These are phyloP conservation scores for Illadopsis cleaveri DNA, from an alignment of 2,113 vertebrate genomes.

Conservation along the genomic window DNA sequence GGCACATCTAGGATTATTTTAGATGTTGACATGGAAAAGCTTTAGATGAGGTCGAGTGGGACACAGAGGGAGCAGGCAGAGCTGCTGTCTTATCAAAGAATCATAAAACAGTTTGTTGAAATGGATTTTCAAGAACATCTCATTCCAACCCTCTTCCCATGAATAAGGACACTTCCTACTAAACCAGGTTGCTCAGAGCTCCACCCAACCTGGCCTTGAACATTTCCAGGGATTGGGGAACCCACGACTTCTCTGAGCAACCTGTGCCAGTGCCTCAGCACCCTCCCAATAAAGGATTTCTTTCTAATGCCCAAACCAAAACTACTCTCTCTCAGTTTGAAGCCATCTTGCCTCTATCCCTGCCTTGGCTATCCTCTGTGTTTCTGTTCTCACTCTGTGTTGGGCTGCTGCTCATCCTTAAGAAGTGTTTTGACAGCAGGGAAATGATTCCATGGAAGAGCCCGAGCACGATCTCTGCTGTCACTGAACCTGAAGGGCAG, in stretches of 20 bases:
- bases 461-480: neutral
- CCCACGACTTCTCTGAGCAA: neutral
- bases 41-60: neutral
- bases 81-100: fast-evolving
- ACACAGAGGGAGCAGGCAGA: neutral
- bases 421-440: neutral
- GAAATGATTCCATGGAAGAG: neutral
- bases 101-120: neutral
- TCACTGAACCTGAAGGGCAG: neutral
- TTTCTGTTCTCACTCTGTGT: neutral
- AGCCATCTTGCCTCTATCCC: neutral
- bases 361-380: fast-evolving
- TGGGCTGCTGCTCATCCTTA: neutral
- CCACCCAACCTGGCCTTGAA: neutral
- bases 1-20: neutral
- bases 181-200: neutral
- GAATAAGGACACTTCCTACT: neutral
- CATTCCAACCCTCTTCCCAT: neutral
- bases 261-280: neutral
- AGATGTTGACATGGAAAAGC: neutral
- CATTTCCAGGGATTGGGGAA: neutral
- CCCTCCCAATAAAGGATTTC: neutral
- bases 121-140: neutral
- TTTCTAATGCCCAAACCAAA: neutral
- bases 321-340: neutral